Evolutionary conservation across 2,113 vertebrate genomes (phyloP).

Genomic region (Trogon surrucura): DNA sequence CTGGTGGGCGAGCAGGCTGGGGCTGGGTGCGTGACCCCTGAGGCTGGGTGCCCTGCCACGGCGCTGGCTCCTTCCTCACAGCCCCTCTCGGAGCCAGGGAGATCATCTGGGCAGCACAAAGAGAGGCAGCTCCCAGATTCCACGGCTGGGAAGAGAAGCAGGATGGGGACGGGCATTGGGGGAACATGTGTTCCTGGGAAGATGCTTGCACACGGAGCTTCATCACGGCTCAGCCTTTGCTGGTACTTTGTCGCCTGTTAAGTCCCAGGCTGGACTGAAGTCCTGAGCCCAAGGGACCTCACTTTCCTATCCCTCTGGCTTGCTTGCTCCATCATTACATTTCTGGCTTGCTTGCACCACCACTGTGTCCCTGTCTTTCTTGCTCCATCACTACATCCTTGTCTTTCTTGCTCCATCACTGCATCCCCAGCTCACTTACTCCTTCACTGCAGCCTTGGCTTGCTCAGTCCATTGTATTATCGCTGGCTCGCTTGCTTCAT

Average conservation of each 20-base stretch:
- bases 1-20: accelerated
- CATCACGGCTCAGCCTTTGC: not conserved
- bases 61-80: accelerated
- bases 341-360: not conserved
- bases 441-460: not conserved
- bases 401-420: not conserved
- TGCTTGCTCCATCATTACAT: not conserved
- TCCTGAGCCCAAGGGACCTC: not conserved
- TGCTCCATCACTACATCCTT: accelerated
- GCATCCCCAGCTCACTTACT: accelerated
- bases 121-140: not conserved
- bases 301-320: not conserved
- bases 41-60: accelerated
- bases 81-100: not conserved
- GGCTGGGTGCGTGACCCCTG: not conserved
- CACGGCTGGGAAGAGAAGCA: not conserved
- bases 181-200: accelerated
- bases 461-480: accelerated
- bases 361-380: no score
- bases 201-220: not conserved
- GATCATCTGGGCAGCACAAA: accelerated
- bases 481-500: not conserved
- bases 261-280: not conserved
- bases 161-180: not conserved
- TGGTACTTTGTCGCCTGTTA: not conserved